These are phyloP conservation scores for Limnephilus lunatus DNA, from an alignment of 2,888 invertebrate species.

Conservation along the genomic window DNA sequence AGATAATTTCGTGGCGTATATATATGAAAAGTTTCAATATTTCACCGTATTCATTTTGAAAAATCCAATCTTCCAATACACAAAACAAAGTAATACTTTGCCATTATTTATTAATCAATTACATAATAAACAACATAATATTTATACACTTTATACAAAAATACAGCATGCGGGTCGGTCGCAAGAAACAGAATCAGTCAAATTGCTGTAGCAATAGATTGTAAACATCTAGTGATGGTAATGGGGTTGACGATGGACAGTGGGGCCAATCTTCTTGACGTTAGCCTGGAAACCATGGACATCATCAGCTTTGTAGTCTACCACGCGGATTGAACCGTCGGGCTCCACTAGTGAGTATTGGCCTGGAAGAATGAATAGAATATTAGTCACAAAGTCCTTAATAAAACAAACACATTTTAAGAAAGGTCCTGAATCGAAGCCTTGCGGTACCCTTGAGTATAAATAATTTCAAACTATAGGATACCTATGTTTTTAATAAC, in stretches of 20 bases:
- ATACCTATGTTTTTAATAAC: no score
- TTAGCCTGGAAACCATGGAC: slow-evolving; percentile 64
- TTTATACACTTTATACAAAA: not conserved
- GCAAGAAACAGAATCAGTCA: not conserved
- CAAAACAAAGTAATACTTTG: no score
- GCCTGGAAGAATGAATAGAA: slow-evolving; percentile 35
- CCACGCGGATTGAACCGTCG: slow-evolving; percentile 64
- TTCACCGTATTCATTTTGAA: no score
- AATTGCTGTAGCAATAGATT: not conserved
- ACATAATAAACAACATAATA: not conserved
- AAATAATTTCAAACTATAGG: no score
- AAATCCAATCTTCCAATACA: no score
- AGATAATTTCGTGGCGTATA: no score
- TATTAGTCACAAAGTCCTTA: not conserved
- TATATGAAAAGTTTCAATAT: no score
- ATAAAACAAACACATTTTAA: not conserved
- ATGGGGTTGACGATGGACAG: slow-evolving; percentile 56
- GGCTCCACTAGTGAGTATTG: slow-evolving; percentile 65
- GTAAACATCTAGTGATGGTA: slow-evolving; percentile 27
- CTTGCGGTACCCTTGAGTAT: not conserved
- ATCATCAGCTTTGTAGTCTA: slow-evolving; percentile 64
- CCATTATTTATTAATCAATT: no score
- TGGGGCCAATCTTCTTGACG: slow-evolving; percentile 65
- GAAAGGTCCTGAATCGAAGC: not conserved
- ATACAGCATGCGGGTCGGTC: not conserved